phyloP scores from a whole-genome alignment of 2,797 vertebrate genomes.

The Strix occidentalis region DNA sequence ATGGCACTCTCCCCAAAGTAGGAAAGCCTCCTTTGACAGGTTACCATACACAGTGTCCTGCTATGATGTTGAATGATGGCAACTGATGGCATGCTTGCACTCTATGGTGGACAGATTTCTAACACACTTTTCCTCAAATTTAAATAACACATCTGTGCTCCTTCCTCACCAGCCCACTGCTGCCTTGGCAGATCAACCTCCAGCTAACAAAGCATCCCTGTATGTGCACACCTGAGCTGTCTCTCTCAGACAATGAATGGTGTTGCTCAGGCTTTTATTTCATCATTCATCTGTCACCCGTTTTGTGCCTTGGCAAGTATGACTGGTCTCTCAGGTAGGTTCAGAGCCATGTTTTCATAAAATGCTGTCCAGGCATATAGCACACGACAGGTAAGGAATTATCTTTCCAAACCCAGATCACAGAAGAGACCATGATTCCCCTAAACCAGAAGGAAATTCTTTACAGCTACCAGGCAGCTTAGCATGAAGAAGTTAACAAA shows the following conservation, averaged over 20 bases:
- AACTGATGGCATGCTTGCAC: neutral
- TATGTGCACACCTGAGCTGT: neutral
- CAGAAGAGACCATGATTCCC: neutral
- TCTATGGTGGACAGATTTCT: neutral
- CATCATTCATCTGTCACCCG: neutral
- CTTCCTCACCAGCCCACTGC: neutral
- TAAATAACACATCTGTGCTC: neutral
- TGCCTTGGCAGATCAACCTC: neutral
- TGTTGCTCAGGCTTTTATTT: neutral
- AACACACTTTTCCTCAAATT: neutral
- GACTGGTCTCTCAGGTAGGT: neutral
- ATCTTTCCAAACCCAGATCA: neutral
- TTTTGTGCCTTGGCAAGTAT: neutral
- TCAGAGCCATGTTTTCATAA: neutral
- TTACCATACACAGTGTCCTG: neutral
- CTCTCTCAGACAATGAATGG: neutral
- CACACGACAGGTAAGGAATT: fast-evolving
- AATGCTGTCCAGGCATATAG: neutral
- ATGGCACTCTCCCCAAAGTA: neutral
- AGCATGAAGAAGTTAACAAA: neutral
- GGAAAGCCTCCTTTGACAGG: neutral
- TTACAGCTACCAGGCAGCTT: neutral
- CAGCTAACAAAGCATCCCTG: neutral
- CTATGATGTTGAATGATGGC: neutral
- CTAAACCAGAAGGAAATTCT: neutral